Base-by-base conservation (phyloP, 1,140 invertebrate species). In the Oedothorax gibbosus region DNA sequence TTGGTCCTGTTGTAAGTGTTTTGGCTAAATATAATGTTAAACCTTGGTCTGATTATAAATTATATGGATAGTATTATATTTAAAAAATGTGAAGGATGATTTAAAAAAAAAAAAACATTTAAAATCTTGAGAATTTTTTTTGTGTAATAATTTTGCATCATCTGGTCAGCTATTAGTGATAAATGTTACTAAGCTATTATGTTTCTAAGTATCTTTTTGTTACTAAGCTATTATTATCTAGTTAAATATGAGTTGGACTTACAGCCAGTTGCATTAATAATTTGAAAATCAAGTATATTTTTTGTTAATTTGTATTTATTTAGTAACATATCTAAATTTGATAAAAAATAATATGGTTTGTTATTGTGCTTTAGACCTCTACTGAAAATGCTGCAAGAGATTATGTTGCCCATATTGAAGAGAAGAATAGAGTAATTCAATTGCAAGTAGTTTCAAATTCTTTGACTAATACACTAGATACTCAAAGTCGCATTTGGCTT, bases 371-470 rank as follows among this genome's bases (percentile, higher is more conserved):
- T 51, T 75, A 83, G 78, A 60, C 60, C 3, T 69, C 79, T 51
- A 62, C 60, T 82, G 95, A 95, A 66, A 94, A 95, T 90, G 93
- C 94, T 5, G 95, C 96, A 0, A 92, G 97, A 69, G 97, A 99
- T 89, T 96, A 98, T 89, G 94, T 94, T 11, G 96, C 97, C 0
- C 95, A 97, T 89, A 91, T 94, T 14, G 96, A 98, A 89, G 98
- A 99, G 90, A 93, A 93, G 69, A 92, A 93, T 81, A 96, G 96
- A 69, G 93, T 96, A 20, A 99, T 99, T 15, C 94, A 97, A 88
- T 97, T 99, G 89, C 96, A 98, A 87, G 94, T 99, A 0, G 94
- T 99, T 76, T 96, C 96, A 0, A 99, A 99, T 91, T 96, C 96
- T 51, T 91, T 99, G 7, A 96, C 95, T 0, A 93, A 95, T 86